Conservation (phyloP, 1,140 invertebrate species). For the Neodiprion virginianus region DNA sequence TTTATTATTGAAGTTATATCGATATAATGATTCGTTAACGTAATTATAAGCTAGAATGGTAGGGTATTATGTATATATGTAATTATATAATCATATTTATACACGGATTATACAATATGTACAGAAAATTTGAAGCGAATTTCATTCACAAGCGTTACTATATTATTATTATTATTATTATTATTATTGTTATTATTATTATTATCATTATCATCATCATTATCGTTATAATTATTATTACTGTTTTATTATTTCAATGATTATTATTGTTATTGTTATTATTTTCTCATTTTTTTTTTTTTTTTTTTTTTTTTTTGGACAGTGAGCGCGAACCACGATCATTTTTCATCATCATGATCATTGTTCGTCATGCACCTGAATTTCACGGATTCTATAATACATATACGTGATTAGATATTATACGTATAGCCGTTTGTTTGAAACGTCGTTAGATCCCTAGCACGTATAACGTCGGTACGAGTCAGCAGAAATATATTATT, state of each 20-base stretch:
- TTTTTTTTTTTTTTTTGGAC: no score
- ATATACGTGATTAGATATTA: no score
- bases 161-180: constrained; percentile 25
- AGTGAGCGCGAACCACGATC: no score
- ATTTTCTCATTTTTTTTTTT: no score
- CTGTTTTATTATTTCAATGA: background rate
- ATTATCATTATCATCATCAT: background rate
- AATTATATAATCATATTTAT: constrained; percentile 58
- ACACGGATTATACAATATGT: constrained; percentile 63
- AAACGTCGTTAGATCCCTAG: no score
- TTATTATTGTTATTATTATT: background rate
- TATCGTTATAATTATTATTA: background rate
- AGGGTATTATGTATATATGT: constrained; percentile 29
- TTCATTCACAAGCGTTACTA: background rate
- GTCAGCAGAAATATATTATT: no score
- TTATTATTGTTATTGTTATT: no score
- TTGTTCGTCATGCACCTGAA: no score
- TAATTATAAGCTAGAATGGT: constrained; percentile 58
- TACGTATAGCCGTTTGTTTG: no score
- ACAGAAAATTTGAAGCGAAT: constrained; percentile 49
- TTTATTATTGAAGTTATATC: constrained; percentile 63
- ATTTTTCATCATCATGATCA: no score
- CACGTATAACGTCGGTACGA: no score
- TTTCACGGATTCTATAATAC: no score
- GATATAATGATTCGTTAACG: constrained; percentile 61